These are phyloP conservation scores for Cyanoramphus novaezelandiae DNA, from an alignment of 2,113 vertebrate species.

Conservation along the genomic window DNA sequence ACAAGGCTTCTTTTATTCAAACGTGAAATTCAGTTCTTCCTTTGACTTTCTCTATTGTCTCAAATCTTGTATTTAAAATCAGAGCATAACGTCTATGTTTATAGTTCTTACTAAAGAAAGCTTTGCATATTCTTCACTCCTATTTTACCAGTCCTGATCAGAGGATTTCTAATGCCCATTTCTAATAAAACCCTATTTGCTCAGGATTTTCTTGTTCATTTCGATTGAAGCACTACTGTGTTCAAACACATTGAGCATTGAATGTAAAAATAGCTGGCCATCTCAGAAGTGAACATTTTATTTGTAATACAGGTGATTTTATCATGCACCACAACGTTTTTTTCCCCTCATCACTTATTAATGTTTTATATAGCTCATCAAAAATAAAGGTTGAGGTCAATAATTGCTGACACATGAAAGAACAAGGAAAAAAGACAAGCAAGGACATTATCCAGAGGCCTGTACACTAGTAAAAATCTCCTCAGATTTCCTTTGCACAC, in stretches of 20 bases:
- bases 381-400: conserved; percentile 52
- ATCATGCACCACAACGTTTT: conserved; percentile 17
- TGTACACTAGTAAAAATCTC: neutral
- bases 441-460: conserved; percentile 4
- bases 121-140: conserved; percentile 2
- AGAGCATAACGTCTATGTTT: neutral
- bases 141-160: neutral
- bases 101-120: neutral
- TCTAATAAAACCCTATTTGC: conserved; percentile 25
- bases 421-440: conserved; percentile 35
- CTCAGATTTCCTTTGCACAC: neutral
- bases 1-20: neutral
- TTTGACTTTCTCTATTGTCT: neutral
- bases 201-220: conserved; percentile 63
- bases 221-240: conserved; percentile 38
- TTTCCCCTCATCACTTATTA: conserved; percentile 52
- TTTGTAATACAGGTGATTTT: conserved; percentile 63
- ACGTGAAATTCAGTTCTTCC: neutral
- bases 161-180: neutral
- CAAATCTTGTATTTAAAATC: neutral
- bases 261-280: conserved; percentile 60
- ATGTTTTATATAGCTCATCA: conserved; percentile 50
- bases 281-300: conserved; percentile 57
- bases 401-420: conserved; percentile 30
- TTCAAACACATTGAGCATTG: conserved; percentile 33